These are phyloP conservation scores for Sapajus apella DNA, from an alignment of 2,113 vertebrate species.

Conservation along the genomic window DNA sequence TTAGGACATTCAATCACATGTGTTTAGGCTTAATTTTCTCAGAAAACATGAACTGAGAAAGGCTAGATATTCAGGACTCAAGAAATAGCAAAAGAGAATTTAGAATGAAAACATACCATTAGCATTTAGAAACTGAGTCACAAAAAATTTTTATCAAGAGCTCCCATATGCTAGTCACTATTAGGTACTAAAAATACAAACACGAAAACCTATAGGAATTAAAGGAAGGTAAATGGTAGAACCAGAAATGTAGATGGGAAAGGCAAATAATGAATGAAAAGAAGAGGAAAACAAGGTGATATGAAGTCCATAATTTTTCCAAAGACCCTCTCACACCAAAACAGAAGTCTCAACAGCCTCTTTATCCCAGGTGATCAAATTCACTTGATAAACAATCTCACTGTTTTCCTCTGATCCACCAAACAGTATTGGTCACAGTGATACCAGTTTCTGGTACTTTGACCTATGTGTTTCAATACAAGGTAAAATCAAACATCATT, in stretches of 20 bases:
- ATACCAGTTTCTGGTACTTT: not conserved
- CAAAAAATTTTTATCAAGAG: not conserved
- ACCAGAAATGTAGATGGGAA: not conserved
- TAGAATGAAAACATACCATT: not conserved
- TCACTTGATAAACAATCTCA: not conserved
- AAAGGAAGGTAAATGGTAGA: not conserved
- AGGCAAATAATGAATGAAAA: not conserved
- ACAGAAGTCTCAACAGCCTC: not conserved
- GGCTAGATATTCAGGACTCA: not conserved
- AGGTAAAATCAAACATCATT: not conserved
- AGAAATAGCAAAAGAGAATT: not conserved
- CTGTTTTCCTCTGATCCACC: not conserved
- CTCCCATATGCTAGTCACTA: not conserved
- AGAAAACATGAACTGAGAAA: not conserved
- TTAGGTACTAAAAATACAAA: not conserved
- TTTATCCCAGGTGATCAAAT: not conserved
- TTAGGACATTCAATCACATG: not conserved
- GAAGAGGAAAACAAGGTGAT: not conserved
- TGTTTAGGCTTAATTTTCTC: not conserved
- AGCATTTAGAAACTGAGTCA: not conserved
- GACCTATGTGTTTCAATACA: not conserved
- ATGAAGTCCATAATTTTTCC: not conserved
- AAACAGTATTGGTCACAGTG: not conserved
- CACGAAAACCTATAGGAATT: not conserved
- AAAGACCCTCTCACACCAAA: not conserved